A percentile compares a stretch with the other conserved stretches of the same genome.
phyloP scores from a whole-genome alignment of 2,797 vertebrate species.

The Hippopotamyrus pictus region DNA sequence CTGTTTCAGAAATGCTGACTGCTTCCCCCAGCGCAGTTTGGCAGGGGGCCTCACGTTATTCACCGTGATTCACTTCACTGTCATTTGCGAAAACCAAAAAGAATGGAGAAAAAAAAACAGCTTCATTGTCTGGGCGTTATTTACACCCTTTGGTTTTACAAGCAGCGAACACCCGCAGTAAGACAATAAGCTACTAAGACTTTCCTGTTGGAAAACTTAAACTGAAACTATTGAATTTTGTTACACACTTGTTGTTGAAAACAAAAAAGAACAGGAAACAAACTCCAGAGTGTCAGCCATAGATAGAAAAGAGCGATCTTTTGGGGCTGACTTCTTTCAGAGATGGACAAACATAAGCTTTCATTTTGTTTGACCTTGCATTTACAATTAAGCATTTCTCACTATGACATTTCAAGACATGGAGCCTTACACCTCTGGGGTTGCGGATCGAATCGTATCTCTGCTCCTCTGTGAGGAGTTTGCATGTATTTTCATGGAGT shows the following conservation, averaged over 20 bases:
- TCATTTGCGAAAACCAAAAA: not conserved
- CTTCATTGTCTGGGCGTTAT: not conserved
- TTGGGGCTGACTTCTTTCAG: not conserved
- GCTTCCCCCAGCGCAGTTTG: slow-evolving; percentile 42
- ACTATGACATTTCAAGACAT: not conserved
- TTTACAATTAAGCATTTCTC: not conserved
- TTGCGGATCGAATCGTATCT: not conserved
- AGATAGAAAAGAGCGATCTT: not conserved
- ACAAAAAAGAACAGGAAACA: not conserved
- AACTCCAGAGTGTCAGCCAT: not conserved
- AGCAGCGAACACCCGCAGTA: not conserved
- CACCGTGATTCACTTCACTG: slow-evolving; percentile 6
- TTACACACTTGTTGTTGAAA: not conserved
- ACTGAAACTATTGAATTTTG: not conserved
- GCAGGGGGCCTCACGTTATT: slow-evolving; percentile 23
- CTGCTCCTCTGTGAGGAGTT: not conserved
- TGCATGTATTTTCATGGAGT: not conserved
- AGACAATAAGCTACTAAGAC: not conserved
- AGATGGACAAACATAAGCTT: not conserved
- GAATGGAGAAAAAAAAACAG: not conserved
- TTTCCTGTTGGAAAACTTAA: not conserved
- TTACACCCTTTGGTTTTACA: not conserved
- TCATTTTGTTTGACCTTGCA: not conserved
- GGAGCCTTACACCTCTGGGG: not conserved
- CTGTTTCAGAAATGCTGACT: slow-evolving; percentile 65